phyloP scores from a whole-genome alignment of 2,888 invertebrate genomes.

The Leucoma salicis region DNA sequence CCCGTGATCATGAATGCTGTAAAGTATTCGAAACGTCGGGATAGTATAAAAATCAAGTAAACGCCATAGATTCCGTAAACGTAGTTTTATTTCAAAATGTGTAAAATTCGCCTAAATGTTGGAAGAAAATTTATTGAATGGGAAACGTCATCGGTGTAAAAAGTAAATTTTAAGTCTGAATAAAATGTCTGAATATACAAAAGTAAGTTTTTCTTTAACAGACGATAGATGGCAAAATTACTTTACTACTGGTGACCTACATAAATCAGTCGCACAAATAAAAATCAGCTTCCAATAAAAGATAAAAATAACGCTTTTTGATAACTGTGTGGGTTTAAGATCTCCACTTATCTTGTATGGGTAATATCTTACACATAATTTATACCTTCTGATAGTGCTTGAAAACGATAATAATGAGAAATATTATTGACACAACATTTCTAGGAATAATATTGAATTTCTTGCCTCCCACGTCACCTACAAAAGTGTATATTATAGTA shows the following conservation, averaged over 20 bases:
- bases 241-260: constrained; percentile 5
- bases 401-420: neutral
- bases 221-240: neutral
- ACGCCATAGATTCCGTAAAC: too few species aligned
- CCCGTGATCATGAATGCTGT: too few species aligned
- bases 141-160: constrained; percentile 9
- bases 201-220: neutral
- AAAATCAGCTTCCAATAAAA: constrained; percentile 1
- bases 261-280: neutral
- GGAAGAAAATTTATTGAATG: too few species aligned
- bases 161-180: constrained; percentile 3
- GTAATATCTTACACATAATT: constrained; percentile 17
- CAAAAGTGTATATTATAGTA: too few species aligned
- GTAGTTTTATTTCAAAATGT: too few species aligned
- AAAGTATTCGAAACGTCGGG: too few species aligned
- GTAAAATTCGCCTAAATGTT: too few species aligned
- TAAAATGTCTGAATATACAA: neutral
- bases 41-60: too few species aligned
- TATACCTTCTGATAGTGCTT: neutral
- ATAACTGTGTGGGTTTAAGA: constrained; percentile 21
- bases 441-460: neutral
- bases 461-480: neutral
- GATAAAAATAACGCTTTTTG: constrained; percentile 2
- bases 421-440: neutral
- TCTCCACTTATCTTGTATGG: constrained; percentile 12